These are phyloP conservation scores for Rissa tridactyla DNA, from an alignment of 2,113 vertebrate species.

Conservation along the genomic window DNA sequence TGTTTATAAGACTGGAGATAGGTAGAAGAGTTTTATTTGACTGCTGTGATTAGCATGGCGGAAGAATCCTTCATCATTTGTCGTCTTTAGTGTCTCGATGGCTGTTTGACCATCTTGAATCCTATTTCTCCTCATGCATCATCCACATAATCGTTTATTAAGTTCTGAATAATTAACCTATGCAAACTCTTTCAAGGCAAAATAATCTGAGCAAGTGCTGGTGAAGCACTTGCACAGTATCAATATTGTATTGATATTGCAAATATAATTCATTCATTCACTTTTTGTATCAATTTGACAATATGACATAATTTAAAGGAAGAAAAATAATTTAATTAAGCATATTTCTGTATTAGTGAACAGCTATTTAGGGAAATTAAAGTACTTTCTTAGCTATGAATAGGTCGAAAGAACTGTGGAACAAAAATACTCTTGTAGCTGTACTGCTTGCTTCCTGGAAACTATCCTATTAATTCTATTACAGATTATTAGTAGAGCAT, in stretches of 20 bases:
- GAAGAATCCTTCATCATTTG: neutral
- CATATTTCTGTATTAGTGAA: constrained; percentile 21
- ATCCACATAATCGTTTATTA: neutral
- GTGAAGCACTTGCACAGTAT: neutral
- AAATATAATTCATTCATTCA: neutral
- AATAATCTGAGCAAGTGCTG: neutral
- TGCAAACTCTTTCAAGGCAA: neutral
- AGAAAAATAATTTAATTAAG: constrained; percentile 26
- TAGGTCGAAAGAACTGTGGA: neutral
- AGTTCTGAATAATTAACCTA: constrained; percentile 5
- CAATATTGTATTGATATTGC: neutral
- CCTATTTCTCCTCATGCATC: neutral
- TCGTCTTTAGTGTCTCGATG: neutral
- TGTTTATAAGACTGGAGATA: neutral
- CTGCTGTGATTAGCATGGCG: neutral
- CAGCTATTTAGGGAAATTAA: constrained; percentile 18
- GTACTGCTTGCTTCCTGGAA: constrained; percentile 6
- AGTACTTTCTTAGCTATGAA: constrained; percentile 5
- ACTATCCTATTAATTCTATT: constrained; percentile 6
- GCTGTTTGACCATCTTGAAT: neutral
- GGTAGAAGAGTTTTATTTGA: neutral
- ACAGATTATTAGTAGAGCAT: neutral
- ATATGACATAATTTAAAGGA: neutral
- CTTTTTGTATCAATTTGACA: neutral
- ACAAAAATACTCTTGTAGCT: neutral